Evolutionary conservation across 2,113 vertebrate species (phyloP), one percentile per base, ranked within the genome.

Genomic region (Albula glossodonta): DNA sequence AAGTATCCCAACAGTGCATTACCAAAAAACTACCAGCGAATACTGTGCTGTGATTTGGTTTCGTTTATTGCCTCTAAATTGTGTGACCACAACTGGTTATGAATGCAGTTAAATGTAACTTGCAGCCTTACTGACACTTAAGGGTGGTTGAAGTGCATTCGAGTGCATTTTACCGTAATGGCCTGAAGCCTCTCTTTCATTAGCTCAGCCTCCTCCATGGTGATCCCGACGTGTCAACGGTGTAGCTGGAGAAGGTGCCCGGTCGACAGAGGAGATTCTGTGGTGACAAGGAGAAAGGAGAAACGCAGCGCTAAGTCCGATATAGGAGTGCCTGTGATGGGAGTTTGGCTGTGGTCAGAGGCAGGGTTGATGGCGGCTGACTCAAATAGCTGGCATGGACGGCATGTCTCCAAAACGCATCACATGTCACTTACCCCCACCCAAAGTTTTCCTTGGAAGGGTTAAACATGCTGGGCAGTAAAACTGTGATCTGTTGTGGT

Each of bases 151-250:
- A 66, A 66, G 60, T 19, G 60, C 22, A 22, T 66, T 66, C 60
- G 17, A 19, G 15, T 66, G 1, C 22, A 19, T 17, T 95, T 96
- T 96, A 97, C 97, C 86, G 96, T 97, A 92, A 97, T 97, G 90
- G 96, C 96, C 89, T 96, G 96, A 83, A 97, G 95, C 91, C 97
- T 92, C 90, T 95, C 96, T 87, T 96, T 97, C 93, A 97, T 91
- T 89, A 97, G 87, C 84, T 96, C 94, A 0, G 95, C 93, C 92
- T 97, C 97, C 90, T 97, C 97, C 97, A 97, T 97, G 89, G 92
- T 96, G 89, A 88, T 50, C 92, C 94, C 92, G 92, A 82, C 87
- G 90, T 87, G 89, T 90, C 83, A 51, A 56, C 52, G 85, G 88
- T 51, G 51, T 50, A 74, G 41, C 31, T 66, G 85, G 22, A 66